phyloP scores from a whole-genome alignment of 2,888 invertebrate genomes.

The Ichneumoninae sp. region DNA sequence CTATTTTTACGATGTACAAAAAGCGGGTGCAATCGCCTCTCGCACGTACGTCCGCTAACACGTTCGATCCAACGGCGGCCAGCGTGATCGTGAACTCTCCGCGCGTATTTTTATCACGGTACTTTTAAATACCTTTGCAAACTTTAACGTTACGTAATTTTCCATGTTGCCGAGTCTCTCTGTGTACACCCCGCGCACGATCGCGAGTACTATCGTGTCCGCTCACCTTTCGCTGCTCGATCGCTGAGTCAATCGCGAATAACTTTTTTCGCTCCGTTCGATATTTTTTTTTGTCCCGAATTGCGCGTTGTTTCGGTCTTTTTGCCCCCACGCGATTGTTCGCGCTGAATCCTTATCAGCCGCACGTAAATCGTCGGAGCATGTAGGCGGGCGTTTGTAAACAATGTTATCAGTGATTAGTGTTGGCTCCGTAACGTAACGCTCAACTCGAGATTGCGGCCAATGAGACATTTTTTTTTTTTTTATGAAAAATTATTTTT shows the following conservation, averaged over 20 bases:
- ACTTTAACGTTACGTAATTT: constrained; percentile 64
- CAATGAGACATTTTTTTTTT: background rate
- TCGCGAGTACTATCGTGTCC: background rate
- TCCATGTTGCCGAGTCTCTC: constrained; percentile 39
- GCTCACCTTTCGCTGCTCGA: background rate
- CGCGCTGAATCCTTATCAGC: background rate
- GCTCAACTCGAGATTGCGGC: background rate
- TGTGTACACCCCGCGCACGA: background rate
- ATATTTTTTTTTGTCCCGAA: background rate
- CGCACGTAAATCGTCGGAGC: background rate
- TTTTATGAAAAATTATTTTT: background rate
- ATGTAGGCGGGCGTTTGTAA: constrained; percentile 53
- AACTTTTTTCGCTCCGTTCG: background rate
- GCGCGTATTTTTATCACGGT: constrained; percentile 57
- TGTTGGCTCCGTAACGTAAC: background rate
- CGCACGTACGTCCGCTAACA: constrained; percentile 14
- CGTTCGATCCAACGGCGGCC: background rate
- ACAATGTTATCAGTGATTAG: constrained; percentile 61
- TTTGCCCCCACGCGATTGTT: background rate
- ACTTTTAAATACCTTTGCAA: constrained; percentile 64
- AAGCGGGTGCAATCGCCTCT: constrained; percentile 46
- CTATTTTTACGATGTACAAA: constrained; percentile 30
- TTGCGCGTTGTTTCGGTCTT: background rate
- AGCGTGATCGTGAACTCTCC: constrained; percentile 61
- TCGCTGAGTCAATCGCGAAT: background rate